Conservation (phyloP, 2,797 vertebrate genomes). For the Podarcis siculus region DNA sequence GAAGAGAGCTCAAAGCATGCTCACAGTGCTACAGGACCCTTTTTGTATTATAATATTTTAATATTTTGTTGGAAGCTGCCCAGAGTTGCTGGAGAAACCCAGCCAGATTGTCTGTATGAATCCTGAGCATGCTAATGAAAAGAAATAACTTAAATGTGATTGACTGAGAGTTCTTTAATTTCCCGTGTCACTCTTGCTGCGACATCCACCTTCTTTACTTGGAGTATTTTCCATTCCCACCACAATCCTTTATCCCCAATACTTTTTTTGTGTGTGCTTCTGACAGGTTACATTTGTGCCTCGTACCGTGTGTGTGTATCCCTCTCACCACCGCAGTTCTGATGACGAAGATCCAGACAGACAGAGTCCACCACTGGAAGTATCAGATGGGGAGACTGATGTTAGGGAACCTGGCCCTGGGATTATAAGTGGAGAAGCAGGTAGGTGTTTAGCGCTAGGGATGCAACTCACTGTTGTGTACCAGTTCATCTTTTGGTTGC, state of each 20-base stretch:
- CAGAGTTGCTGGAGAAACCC: too few relatives aligned
- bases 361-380: conserved; percentile 91
- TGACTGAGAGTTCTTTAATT: not conserved
- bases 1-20: not conserved
- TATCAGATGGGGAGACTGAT: conserved; percentile 93
- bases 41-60: not conserved
- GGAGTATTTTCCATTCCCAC: not conserved
- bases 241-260: not conserved
- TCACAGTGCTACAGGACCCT: not conserved
- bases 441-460: conserved; percentile 67
- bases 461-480: too few relatives aligned
- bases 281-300: conserved; percentile 87
- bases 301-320: conserved; percentile 81
- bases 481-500: too few relatives aligned
- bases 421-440: conserved; percentile 86
- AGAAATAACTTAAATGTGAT: not conserved
- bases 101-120: too few relatives aligned
- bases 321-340: conserved; percentile 87
- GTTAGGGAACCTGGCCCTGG: conserved; percentile 85
- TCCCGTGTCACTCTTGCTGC: not conserved
- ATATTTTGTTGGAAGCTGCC: too few relatives aligned
- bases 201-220: not conserved
- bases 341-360: conserved; percentile 92
- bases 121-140: not conserved
- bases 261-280: not conserved